Conservation (phyloP, 2,113 vertebrate species). For the Lonchura striata region DNA sequence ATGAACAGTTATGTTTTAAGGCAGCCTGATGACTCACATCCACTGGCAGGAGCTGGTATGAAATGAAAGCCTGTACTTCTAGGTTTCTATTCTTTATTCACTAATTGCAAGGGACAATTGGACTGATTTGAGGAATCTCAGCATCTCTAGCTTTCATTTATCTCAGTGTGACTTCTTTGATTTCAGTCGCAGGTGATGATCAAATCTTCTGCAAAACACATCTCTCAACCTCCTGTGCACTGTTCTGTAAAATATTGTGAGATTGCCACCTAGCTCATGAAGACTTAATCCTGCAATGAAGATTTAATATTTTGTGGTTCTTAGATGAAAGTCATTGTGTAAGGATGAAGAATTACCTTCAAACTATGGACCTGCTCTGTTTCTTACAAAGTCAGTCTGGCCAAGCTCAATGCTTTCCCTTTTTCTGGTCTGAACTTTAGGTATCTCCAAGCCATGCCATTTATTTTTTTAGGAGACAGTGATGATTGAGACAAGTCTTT, state of each 20-base stretch:
- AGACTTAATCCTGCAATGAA: background rate
- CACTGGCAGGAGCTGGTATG: background rate
- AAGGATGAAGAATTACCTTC: background rate
- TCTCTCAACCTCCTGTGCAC: background rate
- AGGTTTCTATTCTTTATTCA: background rate
- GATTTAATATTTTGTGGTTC: background rate
- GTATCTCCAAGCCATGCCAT: background rate
- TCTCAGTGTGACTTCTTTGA: background rate
- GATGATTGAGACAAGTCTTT: background rate
- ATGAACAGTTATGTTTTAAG: background rate
- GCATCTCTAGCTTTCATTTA: background rate
- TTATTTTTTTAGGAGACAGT: background rate
- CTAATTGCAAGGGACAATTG: background rate
- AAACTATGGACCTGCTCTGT: background rate
- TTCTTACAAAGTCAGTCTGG: background rate
- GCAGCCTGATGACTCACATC: background rate
- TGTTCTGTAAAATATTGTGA: background rate
- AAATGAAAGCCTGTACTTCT: background rate
- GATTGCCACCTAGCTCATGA: constrained; percentile 28
- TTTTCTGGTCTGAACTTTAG: background rate
- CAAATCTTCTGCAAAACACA: background rate
- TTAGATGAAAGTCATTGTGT: background rate
- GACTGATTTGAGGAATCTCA: constrained; percentile 4
- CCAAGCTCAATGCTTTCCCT: background rate
- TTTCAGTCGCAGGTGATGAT: background rate